Base-by-base conservation (phyloP, 23 tunicate genomes). In the Halocynthia roretzi region DNA sequence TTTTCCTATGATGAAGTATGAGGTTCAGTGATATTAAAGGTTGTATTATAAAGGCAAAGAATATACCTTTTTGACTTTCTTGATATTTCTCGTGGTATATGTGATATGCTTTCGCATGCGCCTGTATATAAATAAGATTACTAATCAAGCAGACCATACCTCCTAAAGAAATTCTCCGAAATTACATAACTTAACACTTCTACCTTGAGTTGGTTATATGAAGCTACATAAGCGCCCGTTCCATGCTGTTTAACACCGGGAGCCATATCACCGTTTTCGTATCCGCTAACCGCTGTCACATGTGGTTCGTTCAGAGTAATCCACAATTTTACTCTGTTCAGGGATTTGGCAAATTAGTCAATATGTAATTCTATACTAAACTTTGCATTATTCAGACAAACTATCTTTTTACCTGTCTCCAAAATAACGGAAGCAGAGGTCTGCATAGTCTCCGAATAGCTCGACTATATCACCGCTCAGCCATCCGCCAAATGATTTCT, bases 231-330 rank as follows among this genome's bases (percentile, higher is more conserved):
- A 1, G 44, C 44, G 44, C 44, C 44, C 44, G 44, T 31, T 31
- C 44, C 44, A 31, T 31, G 44, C 44, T 31, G 44, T 62, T 71
- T 52, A 54, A 87, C 67, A 10, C 94, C 94, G 14, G 94, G 94
- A 48, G 94, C 94, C 77, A 82, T 86, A 5, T 54, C 52, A n/a
- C 94, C 94, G 9, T 20, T 51, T 1, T 72, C 94, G 72, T 61
- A 87, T 6, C 94, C 94, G 40, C 55, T 64, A 7, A 53, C 64
- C 21, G 79, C 61, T 48, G 72, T 40, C 44, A 87, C 94, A 78
- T 87, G 94, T n/a, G 94, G 94, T 62, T 87, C 94, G 63, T 87
- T 87, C 2, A 87, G 71, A 40, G 94, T 87, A 70, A 87, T 82
- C 94, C 94, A 87, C 62, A 87, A 51, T 68, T 82, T 87, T 14